These are phyloP conservation scores for Aspidoscelis tigris DNA, from an alignment of 2,113 vertebrate species.

Conservation along the genomic window DNA sequence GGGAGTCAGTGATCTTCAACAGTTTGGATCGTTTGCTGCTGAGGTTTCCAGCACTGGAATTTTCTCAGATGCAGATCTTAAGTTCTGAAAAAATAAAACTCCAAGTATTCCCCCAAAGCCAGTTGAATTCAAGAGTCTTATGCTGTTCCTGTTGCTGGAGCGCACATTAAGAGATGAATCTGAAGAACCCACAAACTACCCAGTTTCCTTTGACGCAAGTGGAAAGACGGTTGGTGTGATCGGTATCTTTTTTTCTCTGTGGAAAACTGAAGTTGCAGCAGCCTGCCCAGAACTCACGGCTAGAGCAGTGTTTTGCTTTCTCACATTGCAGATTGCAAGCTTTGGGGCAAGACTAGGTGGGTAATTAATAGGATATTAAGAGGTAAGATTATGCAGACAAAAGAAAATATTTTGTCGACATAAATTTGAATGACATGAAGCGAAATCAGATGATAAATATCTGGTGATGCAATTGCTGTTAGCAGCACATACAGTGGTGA, in stretches of 20 bases:
- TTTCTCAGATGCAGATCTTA: no score
- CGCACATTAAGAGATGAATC: not conserved
- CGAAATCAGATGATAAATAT: not conserved
- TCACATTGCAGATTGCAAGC: not conserved
- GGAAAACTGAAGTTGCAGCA: conserved; percentile 1
- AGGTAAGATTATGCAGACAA: no score
- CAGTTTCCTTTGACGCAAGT: conserved; percentile 34
- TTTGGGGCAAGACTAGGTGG: no score
- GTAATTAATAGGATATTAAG: no score
- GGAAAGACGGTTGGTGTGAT: conserved; percentile 8
- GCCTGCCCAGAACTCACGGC: not conserved
- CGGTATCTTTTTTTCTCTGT: not conserved
- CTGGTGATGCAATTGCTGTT: no score
- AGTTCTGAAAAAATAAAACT: not conserved
- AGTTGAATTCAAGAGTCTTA: not conserved
- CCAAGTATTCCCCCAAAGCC: not conserved
- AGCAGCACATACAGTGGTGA: no score
- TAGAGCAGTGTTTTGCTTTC: not conserved
- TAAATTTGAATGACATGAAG: not conserved
- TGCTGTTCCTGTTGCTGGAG: not conserved
- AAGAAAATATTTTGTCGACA: no score
- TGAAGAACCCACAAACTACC: conserved; percentile 7
- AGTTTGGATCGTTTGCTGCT: not conserved
- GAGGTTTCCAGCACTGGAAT: not conserved
- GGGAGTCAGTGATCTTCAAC: not conserved